phyloP scores from a whole-genome alignment of 92 coral and sea anemone genomes.

The Porites rus region DNA sequence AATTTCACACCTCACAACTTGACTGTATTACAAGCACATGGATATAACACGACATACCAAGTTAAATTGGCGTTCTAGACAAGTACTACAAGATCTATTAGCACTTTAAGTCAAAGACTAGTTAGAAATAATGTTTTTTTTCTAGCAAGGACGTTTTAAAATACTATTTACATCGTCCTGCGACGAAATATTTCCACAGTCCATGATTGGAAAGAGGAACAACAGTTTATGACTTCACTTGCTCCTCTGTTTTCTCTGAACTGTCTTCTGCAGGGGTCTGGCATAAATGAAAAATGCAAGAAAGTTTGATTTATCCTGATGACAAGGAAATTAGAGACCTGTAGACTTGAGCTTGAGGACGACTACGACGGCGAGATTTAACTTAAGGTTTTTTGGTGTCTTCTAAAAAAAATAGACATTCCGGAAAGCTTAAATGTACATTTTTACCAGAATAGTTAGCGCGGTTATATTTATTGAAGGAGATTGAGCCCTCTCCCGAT shows the following conservation, averaged over 20 bases:
- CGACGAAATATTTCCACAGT: background rate
- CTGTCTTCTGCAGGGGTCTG: constrained; percentile 10
- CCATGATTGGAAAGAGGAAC: background rate
- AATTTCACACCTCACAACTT: background rate
- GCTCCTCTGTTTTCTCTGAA: constrained; percentile 31
- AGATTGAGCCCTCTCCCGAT: too few relatives aligned
- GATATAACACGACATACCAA: background rate
- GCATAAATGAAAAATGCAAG: background rate
- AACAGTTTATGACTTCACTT: background rate
- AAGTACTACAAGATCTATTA: background rate
- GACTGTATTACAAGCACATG: constrained; percentile 1
- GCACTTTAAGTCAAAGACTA: too few relatives aligned
- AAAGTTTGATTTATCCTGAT: background rate
- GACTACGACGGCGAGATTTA: too few relatives aligned
- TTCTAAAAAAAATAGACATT: too few relatives aligned
- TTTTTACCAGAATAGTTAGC: too few relatives aligned
- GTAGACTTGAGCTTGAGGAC: too few relatives aligned
- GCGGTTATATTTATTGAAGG: too few relatives aligned
- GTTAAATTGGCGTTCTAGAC: background rate
- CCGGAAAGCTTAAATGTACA: too few relatives aligned
- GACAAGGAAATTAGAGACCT: background rate
- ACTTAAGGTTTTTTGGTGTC: too few relatives aligned
- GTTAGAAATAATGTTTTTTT: background rate
- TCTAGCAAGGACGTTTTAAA: background rate
- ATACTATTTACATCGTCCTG: constrained; percentile 22